Conservation (phyloP, 2,113 vertebrate species). For the Paratilapia polleni region DNA sequence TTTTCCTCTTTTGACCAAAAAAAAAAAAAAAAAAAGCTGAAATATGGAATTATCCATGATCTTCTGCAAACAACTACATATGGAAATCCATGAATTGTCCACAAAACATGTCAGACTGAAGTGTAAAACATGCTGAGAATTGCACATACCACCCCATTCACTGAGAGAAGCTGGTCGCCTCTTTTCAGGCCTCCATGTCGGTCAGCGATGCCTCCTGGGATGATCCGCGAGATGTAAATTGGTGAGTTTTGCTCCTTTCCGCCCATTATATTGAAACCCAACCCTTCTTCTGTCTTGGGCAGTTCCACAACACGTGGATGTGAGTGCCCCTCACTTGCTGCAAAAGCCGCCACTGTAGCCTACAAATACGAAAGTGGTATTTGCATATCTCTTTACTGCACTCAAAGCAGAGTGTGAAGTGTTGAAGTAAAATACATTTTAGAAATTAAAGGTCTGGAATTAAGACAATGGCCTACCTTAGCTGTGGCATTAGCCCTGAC, state of each 20-base stretch:
- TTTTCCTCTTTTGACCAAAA: too few relatives aligned
- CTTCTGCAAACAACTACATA: background rate
- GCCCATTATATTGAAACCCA: conserved; percentile 99
- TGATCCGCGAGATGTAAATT: conserved; percentile 98
- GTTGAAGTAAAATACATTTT: background rate
- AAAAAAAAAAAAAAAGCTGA: too few relatives aligned
- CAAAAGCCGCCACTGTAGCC: conserved; percentile 98
- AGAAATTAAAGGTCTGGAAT: background rate
- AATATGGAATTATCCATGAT: background rate
- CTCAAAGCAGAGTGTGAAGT: background rate
- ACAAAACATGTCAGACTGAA: background rate
- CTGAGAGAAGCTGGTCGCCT: conserved; percentile 97
- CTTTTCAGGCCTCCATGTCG: conserved; percentile 95
- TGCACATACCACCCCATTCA: conserved; percentile 93
- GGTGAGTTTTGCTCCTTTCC: conserved; percentile 99
- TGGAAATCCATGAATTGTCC: background rate
- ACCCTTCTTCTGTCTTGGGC: conserved; percentile 97
- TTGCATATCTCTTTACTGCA: background rate
- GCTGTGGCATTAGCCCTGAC: conserved; percentile 97
- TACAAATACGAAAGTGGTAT: conserved; percentile 50
- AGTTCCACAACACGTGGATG: conserved; percentile 97
- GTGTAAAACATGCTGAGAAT: background rate
- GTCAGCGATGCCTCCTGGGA: conserved; percentile 96
- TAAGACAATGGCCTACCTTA: conserved; percentile 82
- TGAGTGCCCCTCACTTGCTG: conserved; percentile 97